Evolutionary conservation across 2,888 invertebrate species (phyloP).

Genomic region (Bombylius discolor): DNA sequence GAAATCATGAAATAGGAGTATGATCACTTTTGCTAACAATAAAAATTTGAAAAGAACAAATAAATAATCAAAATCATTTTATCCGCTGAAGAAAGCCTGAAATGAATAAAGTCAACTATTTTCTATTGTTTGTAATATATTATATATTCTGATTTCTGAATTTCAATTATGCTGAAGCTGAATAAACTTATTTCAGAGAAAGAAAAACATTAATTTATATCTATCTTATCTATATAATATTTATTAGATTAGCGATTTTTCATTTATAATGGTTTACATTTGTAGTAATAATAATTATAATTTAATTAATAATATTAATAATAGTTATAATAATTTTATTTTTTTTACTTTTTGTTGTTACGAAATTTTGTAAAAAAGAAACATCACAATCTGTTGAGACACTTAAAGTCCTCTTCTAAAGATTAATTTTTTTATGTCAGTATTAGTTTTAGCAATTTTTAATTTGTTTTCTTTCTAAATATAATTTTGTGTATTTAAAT

Average conservation of each 20-base stretch:
- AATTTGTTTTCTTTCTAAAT: neutral
- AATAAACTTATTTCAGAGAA: neutral
- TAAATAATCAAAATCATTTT: too few species aligned
- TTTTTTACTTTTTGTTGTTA: slow-evolving; percentile 9
- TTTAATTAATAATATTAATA: too few species aligned
- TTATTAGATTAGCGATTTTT: neutral
- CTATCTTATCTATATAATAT: neutral
- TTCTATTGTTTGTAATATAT: too few species aligned
- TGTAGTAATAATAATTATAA: too few species aligned
- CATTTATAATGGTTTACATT: neutral
- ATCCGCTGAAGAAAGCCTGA: too few species aligned
- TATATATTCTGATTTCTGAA: too few species aligned
- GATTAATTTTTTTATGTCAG: slow-evolving; percentile 7
- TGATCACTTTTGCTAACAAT: too few species aligned
- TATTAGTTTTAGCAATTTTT: neutral
- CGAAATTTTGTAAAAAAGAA: slow-evolving; percentile 7
- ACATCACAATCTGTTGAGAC: slow-evolving; percentile 9
- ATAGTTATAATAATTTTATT: neutral
- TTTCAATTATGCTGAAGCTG: too few species aligned
- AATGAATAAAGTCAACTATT: too few species aligned
- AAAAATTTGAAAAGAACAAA: too few species aligned
- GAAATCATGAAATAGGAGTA: too few species aligned
- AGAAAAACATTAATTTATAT: neutral
- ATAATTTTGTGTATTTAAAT: slow-evolving; percentile 2
- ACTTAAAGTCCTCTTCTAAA: slow-evolving; percentile 9